These are phyloP conservation scores for Erebia epiphron DNA, from an alignment of 2,888 invertebrate genomes.

Conservation along the genomic window DNA sequence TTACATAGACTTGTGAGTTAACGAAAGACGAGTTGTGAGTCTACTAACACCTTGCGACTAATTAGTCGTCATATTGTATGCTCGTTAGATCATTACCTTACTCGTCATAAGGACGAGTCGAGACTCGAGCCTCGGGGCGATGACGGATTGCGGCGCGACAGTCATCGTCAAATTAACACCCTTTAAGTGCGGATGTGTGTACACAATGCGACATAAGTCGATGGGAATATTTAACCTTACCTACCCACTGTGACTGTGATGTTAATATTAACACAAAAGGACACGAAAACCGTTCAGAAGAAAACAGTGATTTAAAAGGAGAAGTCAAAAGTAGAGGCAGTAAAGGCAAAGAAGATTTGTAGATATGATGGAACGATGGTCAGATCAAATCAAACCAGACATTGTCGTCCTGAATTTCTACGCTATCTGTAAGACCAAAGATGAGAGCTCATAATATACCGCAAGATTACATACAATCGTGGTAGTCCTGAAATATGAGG, in stretches of 20 bases:
- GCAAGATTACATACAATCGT: no score
- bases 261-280: neutral
- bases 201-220: slow-evolving; percentile 46
- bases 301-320: no score
- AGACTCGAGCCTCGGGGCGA: slow-evolving; percentile 60
- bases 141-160: slow-evolving; percentile 74
- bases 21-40: no score
- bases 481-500: no score
- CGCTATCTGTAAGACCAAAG: no score
- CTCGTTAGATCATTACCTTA: slow-evolving; percentile 30
- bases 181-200: slow-evolving; percentile 79
- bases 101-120: slow-evolving; percentile 68
- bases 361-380: no score
- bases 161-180: slow-evolving; percentile 78
- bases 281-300: neutral
- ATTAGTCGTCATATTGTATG: slow-evolving; percentile 10
- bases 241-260: neutral
- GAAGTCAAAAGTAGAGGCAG: no score
- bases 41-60: slow-evolving; percentile 6
- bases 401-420: no score
- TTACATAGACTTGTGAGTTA: neutral
- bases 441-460: no score
- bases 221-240: slow-evolving; percentile 25
- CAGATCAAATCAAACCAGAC: no score
- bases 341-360: no score